Percentiles rank a stretch among this genome's conserved stretches.
These are phyloP conservation scores for Lacerta bilineata DNA, from an alignment of 2,797 vertebrate species.

Conservation along the genomic window DNA sequence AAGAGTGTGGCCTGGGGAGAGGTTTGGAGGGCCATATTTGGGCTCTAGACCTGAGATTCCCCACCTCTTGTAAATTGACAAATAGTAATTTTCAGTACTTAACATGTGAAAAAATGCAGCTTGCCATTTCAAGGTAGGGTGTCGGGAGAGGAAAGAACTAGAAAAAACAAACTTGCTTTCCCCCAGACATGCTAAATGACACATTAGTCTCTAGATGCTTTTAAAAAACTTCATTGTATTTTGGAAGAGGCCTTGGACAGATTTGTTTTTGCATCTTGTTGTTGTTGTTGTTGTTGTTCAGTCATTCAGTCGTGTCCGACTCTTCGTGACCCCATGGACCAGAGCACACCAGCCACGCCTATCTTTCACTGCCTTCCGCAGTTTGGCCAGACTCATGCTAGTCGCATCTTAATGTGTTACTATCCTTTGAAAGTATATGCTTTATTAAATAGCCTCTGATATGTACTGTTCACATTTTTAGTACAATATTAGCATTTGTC, in stretches of 20 bases:
- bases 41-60: background rate
- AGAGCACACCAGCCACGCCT: too few relatives aligned
- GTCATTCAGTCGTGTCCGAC: too few relatives aligned
- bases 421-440: slow-evolving; percentile 2
- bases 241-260: background rate
- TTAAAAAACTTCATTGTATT: background rate
- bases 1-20: too few relatives aligned
- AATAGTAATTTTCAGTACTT: background rate
- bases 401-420: background rate
- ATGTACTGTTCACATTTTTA: background rate
- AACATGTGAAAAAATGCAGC: background rate
- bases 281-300: too few relatives aligned
- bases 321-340: too few relatives aligned
- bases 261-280: slow-evolving; percentile 9
- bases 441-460: background rate
- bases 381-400: too few relatives aligned
- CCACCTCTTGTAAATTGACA: background rate
- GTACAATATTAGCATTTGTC: background rate
- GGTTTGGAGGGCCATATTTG: too few relatives aligned
- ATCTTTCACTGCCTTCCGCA: too few relatives aligned
- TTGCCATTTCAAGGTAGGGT: background rate
- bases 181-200: background rate
- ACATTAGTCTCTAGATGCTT: background rate
- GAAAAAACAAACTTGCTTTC: background rate
- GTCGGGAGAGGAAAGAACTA: too few relatives aligned